Conservation (phyloP, 2,888 invertebrate genomes). For the Ptychoptera albimana region DNA sequence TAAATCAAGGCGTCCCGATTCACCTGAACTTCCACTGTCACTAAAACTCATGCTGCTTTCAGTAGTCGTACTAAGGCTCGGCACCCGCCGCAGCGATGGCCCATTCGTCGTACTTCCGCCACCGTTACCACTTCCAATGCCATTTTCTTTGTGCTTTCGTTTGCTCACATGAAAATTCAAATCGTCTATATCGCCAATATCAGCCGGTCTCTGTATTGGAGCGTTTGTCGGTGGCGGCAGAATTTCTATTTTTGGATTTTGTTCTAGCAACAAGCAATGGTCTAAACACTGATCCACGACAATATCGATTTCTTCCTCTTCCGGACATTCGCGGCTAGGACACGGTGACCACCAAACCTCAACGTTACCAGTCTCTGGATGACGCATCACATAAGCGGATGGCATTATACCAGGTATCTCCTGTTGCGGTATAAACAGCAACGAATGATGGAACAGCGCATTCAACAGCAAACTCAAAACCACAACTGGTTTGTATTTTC, state of each 20-base stretch:
- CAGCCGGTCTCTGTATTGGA: slow-evolving; percentile 23
- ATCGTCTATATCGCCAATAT: slow-evolving; percentile 37
- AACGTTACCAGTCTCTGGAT: slow-evolving; percentile 51
- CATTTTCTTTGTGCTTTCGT: slow-evolving; percentile 31
- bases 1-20: background rate
- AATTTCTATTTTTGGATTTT: slow-evolving; percentile 25
- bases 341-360: slow-evolving; percentile 79
- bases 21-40: too few species aligned
- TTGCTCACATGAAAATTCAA: slow-evolving; percentile 39
- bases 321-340: slow-evolving; percentile 62
- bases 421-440: slow-evolving; percentile 64
- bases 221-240: slow-evolving; percentile 15
- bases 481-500: slow-evolving; percentile 70
- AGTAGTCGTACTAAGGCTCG: background rate
- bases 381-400: slow-evolving; percentile 57
- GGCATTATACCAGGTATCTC: slow-evolving; percentile 62
- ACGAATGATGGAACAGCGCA: slow-evolving; percentile 62
- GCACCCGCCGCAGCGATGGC: background rate
- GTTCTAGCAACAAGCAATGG: slow-evolving; percentile 44
- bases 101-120: background rate
- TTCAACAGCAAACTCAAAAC: slow-evolving; percentile 61
- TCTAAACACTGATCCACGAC: slow-evolving; percentile 56
- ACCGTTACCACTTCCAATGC: background rate
- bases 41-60: background rate
- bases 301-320: slow-evolving; percentile 54